These are phyloP conservation scores for Hetaerina titia DNA, from an alignment of 2,888 invertebrate species.

Conservation along the genomic window DNA sequence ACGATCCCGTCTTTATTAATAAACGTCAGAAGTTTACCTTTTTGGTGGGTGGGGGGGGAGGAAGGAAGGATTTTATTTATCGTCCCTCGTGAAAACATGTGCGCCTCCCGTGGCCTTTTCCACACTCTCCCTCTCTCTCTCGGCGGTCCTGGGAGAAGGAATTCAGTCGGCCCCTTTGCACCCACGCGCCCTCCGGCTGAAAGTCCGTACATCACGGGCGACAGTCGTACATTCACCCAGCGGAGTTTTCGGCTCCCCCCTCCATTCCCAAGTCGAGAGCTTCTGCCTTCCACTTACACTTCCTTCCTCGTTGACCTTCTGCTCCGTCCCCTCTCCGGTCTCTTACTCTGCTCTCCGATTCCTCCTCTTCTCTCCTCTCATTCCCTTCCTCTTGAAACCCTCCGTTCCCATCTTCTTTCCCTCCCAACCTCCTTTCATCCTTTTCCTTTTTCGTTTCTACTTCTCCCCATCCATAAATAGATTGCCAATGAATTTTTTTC, in stretches of 20 bases:
- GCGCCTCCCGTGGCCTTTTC: background rate
- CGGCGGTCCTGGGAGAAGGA: background rate
- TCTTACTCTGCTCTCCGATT: no score
- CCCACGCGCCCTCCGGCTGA: background rate
- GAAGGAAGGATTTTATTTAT: background rate
- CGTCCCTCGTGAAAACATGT: background rate
- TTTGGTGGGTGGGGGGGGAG: background rate
- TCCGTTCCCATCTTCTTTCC: no score
- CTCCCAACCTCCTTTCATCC: no score
- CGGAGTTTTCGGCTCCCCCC: background rate
- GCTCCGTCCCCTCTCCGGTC: no score
- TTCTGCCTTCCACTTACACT: background rate
- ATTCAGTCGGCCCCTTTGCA: background rate
- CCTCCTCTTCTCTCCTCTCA: no score
- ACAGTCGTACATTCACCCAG: background rate
- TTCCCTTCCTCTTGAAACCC: no score
- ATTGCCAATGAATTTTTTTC: no score
- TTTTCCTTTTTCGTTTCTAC: no score
- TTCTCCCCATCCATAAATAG: no score
- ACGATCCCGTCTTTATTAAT: background rate
- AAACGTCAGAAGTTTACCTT: background rate
- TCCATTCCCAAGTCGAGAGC: background rate
- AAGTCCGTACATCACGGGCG: background rate
- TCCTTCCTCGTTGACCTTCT: background rate
- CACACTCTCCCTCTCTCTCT: background rate